Evolutionary conservation across 2,888 invertebrate genomes (phyloP).

Genomic region (Marasmarcha lunaedactyla): DNA sequence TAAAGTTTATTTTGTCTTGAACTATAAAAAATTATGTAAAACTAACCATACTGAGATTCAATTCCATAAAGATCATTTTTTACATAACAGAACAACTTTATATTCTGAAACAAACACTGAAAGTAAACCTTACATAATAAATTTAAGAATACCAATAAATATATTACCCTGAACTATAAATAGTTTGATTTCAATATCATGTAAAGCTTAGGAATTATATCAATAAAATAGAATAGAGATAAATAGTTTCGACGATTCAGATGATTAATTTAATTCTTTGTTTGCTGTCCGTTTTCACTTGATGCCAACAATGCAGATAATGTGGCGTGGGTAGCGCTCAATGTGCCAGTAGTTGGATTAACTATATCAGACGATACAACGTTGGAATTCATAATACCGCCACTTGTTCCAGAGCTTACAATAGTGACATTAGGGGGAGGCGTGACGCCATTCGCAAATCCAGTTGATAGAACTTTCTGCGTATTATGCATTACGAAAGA

Average conservation of each 20-base stretch:
- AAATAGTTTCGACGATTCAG: neutral
- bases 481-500: constrained; percentile 66
- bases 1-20: no score
- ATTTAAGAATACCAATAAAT: no score
- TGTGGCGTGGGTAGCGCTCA: constrained; percentile 63
- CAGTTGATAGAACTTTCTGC: constrained; percentile 57
- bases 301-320: constrained; percentile 54
- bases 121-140: no score
- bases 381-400: constrained; percentile 32
- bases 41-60: no score
- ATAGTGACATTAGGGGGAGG: constrained; percentile 61
- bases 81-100: no score
- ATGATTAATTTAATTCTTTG: constrained; percentile 15
- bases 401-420: constrained; percentile 51
- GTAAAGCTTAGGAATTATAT: no score
- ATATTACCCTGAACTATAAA: no score
- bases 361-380: constrained; percentile 33
- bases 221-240: no score
- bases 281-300: constrained; percentile 25
- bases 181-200: no score
- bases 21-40: no score
- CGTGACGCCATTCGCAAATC: constrained; percentile 52
- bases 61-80: no score
- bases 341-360: constrained; percentile 44
- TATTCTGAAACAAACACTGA: no score